Evolutionary conservation across 2,113 vertebrate genomes (phyloP).

Genomic region (Neopipo cinnamomea): DNA sequence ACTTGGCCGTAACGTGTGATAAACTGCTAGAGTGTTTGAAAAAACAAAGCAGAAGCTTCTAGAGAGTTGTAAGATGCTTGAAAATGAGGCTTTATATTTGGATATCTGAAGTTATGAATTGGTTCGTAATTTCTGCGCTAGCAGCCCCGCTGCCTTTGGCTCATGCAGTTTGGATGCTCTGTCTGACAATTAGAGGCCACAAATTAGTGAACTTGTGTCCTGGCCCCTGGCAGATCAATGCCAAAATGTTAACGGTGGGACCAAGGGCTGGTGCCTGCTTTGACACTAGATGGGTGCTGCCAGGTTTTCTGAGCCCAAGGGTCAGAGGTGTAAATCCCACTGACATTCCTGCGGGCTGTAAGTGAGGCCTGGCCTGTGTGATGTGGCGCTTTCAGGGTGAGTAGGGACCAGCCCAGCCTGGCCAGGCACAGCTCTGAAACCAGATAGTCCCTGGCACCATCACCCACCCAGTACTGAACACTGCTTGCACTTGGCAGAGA

Average conservation of each 20-base stretch:
- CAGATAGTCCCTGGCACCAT: background rate
- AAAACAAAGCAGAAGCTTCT: background rate
- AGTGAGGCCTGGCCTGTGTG: fast-evolving
- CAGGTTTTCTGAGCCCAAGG: background rate
- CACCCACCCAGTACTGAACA: background rate
- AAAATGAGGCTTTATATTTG: background rate
- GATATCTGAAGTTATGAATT: background rate
- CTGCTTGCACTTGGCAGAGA: fast-evolving
- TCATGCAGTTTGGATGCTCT: fast-evolving
- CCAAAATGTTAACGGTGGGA: background rate
- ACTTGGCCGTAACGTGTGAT: background rate
- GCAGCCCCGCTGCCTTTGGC: background rate
- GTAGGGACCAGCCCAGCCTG: background rate
- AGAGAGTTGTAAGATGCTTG: background rate
- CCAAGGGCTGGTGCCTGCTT: background rate
- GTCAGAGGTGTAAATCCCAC: background rate
- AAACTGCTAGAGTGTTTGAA: background rate
- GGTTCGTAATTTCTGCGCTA: background rate
- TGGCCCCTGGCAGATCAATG: background rate
- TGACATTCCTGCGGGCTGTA: background rate
- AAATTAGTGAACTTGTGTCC: background rate
- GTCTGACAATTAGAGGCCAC: background rate
- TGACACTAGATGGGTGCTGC: background rate
- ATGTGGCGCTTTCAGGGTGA: fast-evolving
- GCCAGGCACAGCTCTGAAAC: background rate